Evolutionary conservation across 2,113 vertebrate genomes (phyloP).

Genomic region (Synchiropus splendidus): DNA sequence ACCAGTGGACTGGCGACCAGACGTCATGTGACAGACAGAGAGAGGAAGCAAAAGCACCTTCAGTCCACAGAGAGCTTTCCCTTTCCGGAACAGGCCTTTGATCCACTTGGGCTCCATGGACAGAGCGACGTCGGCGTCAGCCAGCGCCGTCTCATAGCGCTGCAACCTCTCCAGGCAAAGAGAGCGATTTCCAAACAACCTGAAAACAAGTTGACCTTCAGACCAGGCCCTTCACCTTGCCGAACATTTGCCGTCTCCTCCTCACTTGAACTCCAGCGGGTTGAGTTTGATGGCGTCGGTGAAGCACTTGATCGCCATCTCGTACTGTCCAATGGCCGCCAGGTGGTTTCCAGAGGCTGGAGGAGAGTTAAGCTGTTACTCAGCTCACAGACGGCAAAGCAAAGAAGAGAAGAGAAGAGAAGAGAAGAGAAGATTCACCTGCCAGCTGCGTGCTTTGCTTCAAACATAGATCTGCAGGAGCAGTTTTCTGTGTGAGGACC

Average conservation of each 20-base stretch:
- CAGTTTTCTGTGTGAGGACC: slow-evolving; percentile 24
- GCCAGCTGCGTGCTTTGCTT: slow-evolving; percentile 57
- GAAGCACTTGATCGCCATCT: slow-evolving; percentile 65
- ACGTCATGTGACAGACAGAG: too few species aligned
- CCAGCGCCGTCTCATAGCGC: slow-evolving; percentile 63
- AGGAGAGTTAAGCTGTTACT: too few species aligned
- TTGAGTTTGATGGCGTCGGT: slow-evolving; percentile 73
- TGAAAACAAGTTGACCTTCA: slow-evolving; percentile 16
- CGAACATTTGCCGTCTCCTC: neutral
- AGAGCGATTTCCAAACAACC: slow-evolving; percentile 82
- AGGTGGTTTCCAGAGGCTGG: slow-evolving; percentile 65
- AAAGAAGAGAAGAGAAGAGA: neutral
- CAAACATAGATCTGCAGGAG: slow-evolving; percentile 21
- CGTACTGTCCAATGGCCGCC: slow-evolving; percentile 54
- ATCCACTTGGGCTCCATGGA: slow-evolving; percentile 69
- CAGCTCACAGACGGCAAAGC: neutral
- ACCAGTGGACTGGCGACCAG: too few species aligned
- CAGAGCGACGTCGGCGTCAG: slow-evolving; percentile 66
- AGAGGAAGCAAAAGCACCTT: too few species aligned
- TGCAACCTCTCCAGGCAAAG: slow-evolving; percentile 75
- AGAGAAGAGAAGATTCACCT: slow-evolving; percentile 27
- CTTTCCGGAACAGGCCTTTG: slow-evolving; percentile 78
- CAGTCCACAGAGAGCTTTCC: slow-evolving; percentile 76
- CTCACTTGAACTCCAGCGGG: slow-evolving; percentile 74
- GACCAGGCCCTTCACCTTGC: neutral